Evolutionary conservation across 2,888 invertebrate species (phyloP).

Genomic region (Trachelus stipa): DNA sequence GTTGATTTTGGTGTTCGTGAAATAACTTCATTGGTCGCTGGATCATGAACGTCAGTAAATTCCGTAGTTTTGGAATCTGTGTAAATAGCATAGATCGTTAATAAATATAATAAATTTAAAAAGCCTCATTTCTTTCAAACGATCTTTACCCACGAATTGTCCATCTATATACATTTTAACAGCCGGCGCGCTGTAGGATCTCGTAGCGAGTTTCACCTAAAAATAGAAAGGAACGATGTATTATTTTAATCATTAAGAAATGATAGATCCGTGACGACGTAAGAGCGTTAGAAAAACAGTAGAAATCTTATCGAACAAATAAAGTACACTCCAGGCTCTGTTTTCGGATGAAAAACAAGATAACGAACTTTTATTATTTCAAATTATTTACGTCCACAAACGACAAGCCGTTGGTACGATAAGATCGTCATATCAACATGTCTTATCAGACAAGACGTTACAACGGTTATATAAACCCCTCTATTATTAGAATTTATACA

Average conservation of each 20-base stretch:
- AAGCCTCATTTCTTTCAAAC: background rate
- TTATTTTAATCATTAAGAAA: background rate
- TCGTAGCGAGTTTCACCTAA: slow-evolving; percentile 36
- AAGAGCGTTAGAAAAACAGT: background rate
- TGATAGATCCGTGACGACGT: background rate
- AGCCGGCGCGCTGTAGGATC: slow-evolving; percentile 75
- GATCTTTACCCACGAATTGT: slow-evolving; percentile 74
- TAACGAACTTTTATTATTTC: background rate
- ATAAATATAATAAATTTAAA: background rate
- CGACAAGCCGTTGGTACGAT: background rate
- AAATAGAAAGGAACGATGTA: slow-evolving; percentile 13
- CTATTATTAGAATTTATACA: background rate
- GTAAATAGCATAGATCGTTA: slow-evolving; percentile 17
- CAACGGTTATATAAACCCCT: background rate
- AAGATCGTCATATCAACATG: background rate
- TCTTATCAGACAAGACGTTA: background rate
- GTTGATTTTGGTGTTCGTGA: slow-evolving; percentile 90
- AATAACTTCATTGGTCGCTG: slow-evolving; percentile 89
- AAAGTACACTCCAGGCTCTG: background rate
- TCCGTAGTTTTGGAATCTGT: slow-evolving; percentile 91
- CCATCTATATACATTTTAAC: slow-evolving; percentile 97
- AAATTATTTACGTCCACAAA: background rate
- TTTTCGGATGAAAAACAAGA: background rate
- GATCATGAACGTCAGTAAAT: slow-evolving; percentile 96
- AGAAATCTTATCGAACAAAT: background rate